Base-by-base conservation (phyloP, 1,140 invertebrate species). In the Cydia pomonella region DNA sequence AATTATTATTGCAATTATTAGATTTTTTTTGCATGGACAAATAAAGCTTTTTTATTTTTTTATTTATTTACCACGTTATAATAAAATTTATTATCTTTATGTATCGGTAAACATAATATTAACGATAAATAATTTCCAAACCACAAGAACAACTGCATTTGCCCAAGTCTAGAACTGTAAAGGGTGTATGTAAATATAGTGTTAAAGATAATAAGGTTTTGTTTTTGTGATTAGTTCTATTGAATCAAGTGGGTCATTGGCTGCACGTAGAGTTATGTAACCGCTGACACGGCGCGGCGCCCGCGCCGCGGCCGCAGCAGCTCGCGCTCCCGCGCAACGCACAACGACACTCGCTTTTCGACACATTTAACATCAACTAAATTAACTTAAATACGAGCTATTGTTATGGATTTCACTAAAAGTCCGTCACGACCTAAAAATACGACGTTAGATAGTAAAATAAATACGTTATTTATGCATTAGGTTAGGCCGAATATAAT, bases 191-290 rank as follows among this genome's bases (percentile, higher is more conserved):
- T 23, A 59, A 23, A 59, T 59, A 12, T 59, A 59, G 53, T 59
- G 53, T 59, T 3, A 59, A 18, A 66, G 27, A 10, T 66, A 66
- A 66, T 29, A 29, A 77, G 77, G 77, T 83, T 86, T 82, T 84
- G 83, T 86, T 84, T 81, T 89, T 89, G 84, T 88, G 80, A 81
- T 85, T 87, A 86, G 82, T 74, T 85, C 73, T 80, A 85, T 82
- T 85, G 80, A 77, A 62, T 72, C 83, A 91, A 89, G 85, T 92
- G 78, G 87, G 89, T 89, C 90, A 92, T 92, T 91, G 90, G 87
- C 87, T 92, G 86, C 90, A 92, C 87, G 87, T 91, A 85, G 84
- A 72, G 75, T 92, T 89, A 89, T 87, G 89, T 89, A 92, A 92
- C 79, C 73, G 81, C 77, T 79, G 82, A 82, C 81, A 62, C 63